A percentile compares a stretch with the other conserved stretches of the same genome.
Conservation (phyloP, 1,140 invertebrate species). For the Ooceraea biroi region DNA sequence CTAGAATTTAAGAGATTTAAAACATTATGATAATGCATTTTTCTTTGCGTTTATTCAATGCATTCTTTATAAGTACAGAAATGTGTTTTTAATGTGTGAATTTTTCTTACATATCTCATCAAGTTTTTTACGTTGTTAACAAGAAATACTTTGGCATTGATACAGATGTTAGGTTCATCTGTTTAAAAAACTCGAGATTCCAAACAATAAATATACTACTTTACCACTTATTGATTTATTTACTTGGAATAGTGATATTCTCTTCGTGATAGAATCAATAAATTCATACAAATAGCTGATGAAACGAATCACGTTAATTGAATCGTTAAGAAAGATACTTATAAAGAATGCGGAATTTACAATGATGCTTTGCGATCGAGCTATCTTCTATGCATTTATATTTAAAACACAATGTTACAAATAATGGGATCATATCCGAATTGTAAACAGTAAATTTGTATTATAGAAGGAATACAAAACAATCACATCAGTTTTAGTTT, state of each 20-base stretch:
- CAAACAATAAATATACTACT: neutral
- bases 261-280: constrained; percentile 4
- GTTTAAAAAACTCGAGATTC: neutral
- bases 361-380: constrained; percentile 58
- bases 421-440: constrained; percentile 55
- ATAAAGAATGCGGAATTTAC: constrained; percentile 70
- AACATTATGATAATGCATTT: constrained; percentile 81
- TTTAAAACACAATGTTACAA: constrained; percentile 53
- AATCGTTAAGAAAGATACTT: constrained; percentile 60
- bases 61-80: constrained; percentile 77
- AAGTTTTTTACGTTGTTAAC: neutral
- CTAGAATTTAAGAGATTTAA: constrained; percentile 84
- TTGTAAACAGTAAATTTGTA: constrained; percentile 26
- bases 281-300: constrained; percentile 37
- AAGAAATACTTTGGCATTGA: constrained; percentile 8
- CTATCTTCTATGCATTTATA: constrained; percentile 34
- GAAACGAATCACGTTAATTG: constrained; percentile 28
- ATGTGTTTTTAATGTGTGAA: constrained; percentile 32
- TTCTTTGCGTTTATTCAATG: constrained; percentile 78
- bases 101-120: neutral
- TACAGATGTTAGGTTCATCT: neutral
- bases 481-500: constrained; percentile 45
- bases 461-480: constrained; percentile 1
- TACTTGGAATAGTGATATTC: too few relatives aligned
- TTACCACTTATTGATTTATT: too few relatives aligned